Base-by-base conservation (phyloP, 2,113 vertebrate genomes). In the Rhegmatorhina hoffmannsi region DNA sequence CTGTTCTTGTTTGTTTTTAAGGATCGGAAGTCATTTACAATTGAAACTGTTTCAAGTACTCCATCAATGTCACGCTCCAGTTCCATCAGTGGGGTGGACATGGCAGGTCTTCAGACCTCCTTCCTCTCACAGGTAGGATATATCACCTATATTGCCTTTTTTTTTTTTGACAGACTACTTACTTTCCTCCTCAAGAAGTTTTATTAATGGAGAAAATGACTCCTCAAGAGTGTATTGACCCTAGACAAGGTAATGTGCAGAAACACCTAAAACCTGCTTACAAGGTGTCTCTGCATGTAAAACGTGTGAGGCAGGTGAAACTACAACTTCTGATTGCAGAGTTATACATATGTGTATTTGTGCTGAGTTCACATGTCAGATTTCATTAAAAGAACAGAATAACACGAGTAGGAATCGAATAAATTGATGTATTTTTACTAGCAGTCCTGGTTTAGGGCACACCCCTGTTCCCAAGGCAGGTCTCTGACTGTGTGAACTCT, bases 41-140 rank as follows among this genome's bases (percentile, higher is more conserved):
- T 96, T 50, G 99, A 99, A 89, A 98, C 98, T 31, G 97, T 98
- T n/a, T 98, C 98, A n/a, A 98, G 98, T 69, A 99, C 99, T 14
- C 99, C 99, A 2, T 98, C 98, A 16, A 92, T 99, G 78, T 99
- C 99, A 58, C 99, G 99, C 46, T 99, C 99, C 26, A 99, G 99
- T 95, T 99, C 99, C 44, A 91, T 99, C 78, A 99, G 99, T 91
- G 99, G 99, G 83, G 95, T 96, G 23, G 99, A 99, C 38, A 98
- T 98, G 95, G 97, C 98, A 63, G 98, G 98, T 23, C 97, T 99
- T 58, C 98, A 99, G 80, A 97, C 98, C 11, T 99, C 99, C 17
- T 82, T 98, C n/a, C 92, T 99, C 25, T 99, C 98, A 24, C 99
- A 99, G 99, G 99, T 99, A 97, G 86, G 50, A 29, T 15, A 13